These are phyloP conservation scores for Cosmorhoe ocellata DNA, from an alignment of 2,888 invertebrate species.

Conservation along the genomic window DNA sequence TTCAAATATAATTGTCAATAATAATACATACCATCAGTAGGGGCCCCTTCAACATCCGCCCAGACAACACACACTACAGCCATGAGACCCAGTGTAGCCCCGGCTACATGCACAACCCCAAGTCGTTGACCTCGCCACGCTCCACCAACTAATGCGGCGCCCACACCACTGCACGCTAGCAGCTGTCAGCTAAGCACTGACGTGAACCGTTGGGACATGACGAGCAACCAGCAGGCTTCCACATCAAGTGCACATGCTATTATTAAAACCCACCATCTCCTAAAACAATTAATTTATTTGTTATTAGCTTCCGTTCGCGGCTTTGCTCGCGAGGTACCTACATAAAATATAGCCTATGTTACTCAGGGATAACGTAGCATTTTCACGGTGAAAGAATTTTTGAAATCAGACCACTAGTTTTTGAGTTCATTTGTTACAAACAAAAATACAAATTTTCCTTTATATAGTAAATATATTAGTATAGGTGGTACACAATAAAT, in stretches of 20 bases:
- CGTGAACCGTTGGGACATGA: constrained; percentile 87
- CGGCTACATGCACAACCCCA: constrained; percentile 88
- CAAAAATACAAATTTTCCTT: no score
- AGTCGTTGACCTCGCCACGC: constrained; percentile 89
- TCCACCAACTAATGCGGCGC: constrained; percentile 91
- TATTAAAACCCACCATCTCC: constrained; percentile 87
- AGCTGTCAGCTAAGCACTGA: constrained; percentile 86
- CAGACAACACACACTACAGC: constrained; percentile 92
- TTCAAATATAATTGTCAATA: no score
- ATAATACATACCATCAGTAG: constrained; percentile 79
- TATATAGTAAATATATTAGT: no score
- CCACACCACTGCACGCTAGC: constrained; percentile 92
- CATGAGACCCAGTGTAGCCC: constrained; percentile 90
- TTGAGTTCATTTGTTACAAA: no score
- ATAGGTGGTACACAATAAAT: no score
- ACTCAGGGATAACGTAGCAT: no score
- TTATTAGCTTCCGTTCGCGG: no score
- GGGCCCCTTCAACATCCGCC: constrained; percentile 90
- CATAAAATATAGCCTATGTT: no score
- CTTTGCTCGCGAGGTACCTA: no score
- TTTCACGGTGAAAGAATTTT: no score
- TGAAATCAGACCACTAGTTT: no score
- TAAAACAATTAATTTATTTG: constrained; percentile 52
- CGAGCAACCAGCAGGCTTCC: constrained; percentile 92
- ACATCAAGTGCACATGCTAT: constrained; percentile 91